These are phyloP conservation scores for Hydriomena furcata DNA, from an alignment of 2,888 invertebrate genomes.

Conservation along the genomic window DNA sequence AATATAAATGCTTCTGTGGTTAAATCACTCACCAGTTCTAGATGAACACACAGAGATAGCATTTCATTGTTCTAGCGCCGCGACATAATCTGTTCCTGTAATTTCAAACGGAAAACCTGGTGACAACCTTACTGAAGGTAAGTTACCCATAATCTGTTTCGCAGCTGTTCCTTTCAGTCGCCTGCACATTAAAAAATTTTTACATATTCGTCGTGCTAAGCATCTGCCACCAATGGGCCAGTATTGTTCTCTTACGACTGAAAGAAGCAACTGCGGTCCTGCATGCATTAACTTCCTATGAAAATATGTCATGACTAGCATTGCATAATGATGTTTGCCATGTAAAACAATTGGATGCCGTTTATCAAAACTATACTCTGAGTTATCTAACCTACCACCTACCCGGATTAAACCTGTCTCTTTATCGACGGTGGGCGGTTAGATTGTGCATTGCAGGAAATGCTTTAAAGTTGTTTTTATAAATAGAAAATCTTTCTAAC, in stretches of 20 bases:
- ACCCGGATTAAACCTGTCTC: not conserved
- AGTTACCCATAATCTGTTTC: slow-evolving; percentile 15
- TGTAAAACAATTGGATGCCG: not conserved
- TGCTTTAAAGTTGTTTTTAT: not conserved
- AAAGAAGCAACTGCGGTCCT: slow-evolving; percentile 10
- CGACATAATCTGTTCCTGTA: not conserved
- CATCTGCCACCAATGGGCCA: slow-evolving; percentile 12
- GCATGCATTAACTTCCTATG: slow-evolving; percentile 12
- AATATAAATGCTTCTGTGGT: slow-evolving; percentile 6
- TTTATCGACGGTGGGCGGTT: slow-evolving; percentile 2
- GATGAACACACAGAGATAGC: slow-evolving; percentile 2
- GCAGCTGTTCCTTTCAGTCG: slow-evolving; percentile 10
- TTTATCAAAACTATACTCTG: not conserved
- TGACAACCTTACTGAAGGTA: not conserved
- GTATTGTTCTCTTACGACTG: slow-evolving; percentile 4
- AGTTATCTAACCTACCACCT: slow-evolving; percentile 1
- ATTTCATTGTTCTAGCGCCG: not conserved
- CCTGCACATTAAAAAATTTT: not conserved
- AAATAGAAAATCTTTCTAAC: not conserved
- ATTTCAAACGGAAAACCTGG: too few relatives aligned
- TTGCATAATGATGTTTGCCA: slow-evolving; percentile 1
- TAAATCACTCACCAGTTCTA: not conserved
- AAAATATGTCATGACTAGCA: slow-evolving; percentile 6
- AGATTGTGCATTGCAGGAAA: slow-evolving; percentile 6
- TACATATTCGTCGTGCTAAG: not conserved